Base-by-base conservation (phyloP, 2,888 invertebrate genomes). In the Latheticus oryzae region DNA sequence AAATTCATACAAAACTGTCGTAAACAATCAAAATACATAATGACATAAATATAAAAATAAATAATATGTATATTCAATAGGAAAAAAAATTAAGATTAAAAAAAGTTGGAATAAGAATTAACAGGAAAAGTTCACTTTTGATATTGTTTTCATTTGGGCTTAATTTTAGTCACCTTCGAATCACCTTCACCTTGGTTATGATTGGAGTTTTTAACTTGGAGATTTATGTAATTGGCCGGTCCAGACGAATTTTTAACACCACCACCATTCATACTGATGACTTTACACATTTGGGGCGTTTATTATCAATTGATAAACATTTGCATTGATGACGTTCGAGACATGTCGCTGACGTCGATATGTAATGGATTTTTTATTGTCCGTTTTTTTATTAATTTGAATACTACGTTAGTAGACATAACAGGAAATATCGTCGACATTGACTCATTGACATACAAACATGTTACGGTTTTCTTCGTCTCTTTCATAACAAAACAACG, bases 191-290 rank as follows among this genome's bases (percentile, higher is more conserved):
- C 55, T 55, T 55, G 55, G 47, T 55, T 23, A 40, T 51, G 53
- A 54, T 54, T 32, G 47, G 28, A 40, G n/a, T n/a, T 55, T 55
- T 55, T 47, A 55, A 55, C 21, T 55, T 42, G 33, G 37, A 35
- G 47, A 26, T 55, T 55, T 55, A 55, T 55, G 55, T 55, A 55
- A 55, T 40, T 35, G 19, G 37, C 16, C 15, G 55, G 55, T 55
- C 47, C 55, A 55, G 55, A 55, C 55, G 55, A 55, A 55, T 55
- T 55, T 55, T 55, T 54, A 54, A 53, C n/a, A n/a, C n/a, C n/a
- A n/a, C 23, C 19, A 23, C 26, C 51, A 30, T 38, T 47, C 47
- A 47, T 47, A 21, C 15, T 28, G 43, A 21, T 17, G 12, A 3
- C 21, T 19, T 9, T 21, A 23, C 17, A 11, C 15, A 23, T 38